A percentile compares a stretch with the other conserved stretches of the same genome.
Evolutionary conservation across 1,140 invertebrate species (phyloP).

Genomic region (Dendrolimus kikuchii): DNA sequence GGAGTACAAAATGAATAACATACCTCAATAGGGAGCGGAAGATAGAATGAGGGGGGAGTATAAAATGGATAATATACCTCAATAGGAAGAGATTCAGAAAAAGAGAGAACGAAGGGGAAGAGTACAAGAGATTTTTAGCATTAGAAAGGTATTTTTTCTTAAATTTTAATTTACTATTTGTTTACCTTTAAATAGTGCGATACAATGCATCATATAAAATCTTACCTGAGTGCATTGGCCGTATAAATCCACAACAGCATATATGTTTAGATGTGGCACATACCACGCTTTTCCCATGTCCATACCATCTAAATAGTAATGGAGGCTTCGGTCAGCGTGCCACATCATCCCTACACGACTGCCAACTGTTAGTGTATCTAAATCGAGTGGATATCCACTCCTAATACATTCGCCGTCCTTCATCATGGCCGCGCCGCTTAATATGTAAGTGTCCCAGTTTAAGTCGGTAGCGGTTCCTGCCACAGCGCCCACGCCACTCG

Average conservation of each 20-base stretch:
- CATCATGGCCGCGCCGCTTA: slow-evolving; percentile 88
- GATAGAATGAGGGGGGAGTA: too few species aligned
- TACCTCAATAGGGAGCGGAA: too few species aligned
- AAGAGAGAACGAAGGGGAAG: too few species aligned
- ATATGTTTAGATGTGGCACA: slow-evolving; percentile 86
- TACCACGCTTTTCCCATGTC: slow-evolving; percentile 92
- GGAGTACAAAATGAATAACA: too few species aligned
- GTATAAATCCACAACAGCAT: slow-evolving; percentile 96
- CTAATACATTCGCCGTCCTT: slow-evolving; percentile 87
- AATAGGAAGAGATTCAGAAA: too few species aligned
- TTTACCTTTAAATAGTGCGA: not conserved
- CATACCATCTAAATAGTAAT: slow-evolving; percentile 93
- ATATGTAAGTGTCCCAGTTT: slow-evolving; percentile 92
- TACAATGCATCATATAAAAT: not conserved
- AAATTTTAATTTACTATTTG: not conserved
- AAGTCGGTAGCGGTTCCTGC: slow-evolving; percentile 94
- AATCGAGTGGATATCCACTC: slow-evolving; percentile 87
- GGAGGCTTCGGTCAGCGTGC: slow-evolving; percentile 86
- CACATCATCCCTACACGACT: slow-evolving; percentile 90
- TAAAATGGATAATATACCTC: too few species aligned
- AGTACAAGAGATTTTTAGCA: too few species aligned
- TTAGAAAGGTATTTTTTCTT: too few species aligned
- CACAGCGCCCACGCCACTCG: slow-evolving; percentile 69
- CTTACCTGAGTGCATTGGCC: slow-evolving; percentile 93
- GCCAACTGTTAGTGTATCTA: slow-evolving; percentile 84